Percentiles rank a stretch among this genome's conserved stretches.
Conservation (phyloP, 2,888 invertebrate genomes). For the Phengaris alcon region DNA sequence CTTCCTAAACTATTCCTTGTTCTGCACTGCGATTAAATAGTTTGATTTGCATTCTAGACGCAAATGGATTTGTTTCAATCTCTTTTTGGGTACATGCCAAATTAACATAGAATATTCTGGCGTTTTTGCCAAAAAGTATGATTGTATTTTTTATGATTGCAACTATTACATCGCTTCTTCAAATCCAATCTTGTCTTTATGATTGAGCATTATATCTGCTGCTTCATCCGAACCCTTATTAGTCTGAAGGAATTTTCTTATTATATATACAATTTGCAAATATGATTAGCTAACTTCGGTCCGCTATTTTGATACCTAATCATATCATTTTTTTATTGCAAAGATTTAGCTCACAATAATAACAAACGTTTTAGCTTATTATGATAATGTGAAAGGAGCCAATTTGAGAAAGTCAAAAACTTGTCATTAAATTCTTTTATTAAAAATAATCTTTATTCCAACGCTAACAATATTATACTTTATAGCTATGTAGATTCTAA, state of each 20-base stretch:
- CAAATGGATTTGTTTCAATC: slow-evolving; percentile 42
- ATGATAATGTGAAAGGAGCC: too few relatives aligned
- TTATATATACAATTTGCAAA: slow-evolving; percentile 8
- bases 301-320: not conserved
- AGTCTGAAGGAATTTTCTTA: slow-evolving; percentile 9
- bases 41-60: slow-evolving; percentile 40
- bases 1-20: slow-evolving; percentile 73
- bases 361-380: too few relatives aligned
- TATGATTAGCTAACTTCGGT: not conserved
- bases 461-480: not conserved
- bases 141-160: slow-evolving; percentile 31
- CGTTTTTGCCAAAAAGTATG: slow-evolving; percentile 37
- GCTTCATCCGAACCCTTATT: slow-evolving; percentile 21
- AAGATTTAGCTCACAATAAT: too few relatives aligned
- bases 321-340: too few relatives aligned
- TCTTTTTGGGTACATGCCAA: slow-evolving; percentile 39
- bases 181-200: slow-evolving; percentile 21
- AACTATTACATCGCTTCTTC: slow-evolving; percentile 1
- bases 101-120: slow-evolving; percentile 37
- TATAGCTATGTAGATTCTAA: not conserved
- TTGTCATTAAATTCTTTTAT: too few relatives aligned
- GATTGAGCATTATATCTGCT: not conserved
- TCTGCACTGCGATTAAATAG: slow-evolving; percentile 44
- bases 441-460: not conserved
- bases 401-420: too few relatives aligned